A percentile compares a stretch with the other conserved stretches of the same genome.
phyloP scores from a whole-genome alignment of 2,888 invertebrate species.

The Geotrupes spiniger region DNA sequence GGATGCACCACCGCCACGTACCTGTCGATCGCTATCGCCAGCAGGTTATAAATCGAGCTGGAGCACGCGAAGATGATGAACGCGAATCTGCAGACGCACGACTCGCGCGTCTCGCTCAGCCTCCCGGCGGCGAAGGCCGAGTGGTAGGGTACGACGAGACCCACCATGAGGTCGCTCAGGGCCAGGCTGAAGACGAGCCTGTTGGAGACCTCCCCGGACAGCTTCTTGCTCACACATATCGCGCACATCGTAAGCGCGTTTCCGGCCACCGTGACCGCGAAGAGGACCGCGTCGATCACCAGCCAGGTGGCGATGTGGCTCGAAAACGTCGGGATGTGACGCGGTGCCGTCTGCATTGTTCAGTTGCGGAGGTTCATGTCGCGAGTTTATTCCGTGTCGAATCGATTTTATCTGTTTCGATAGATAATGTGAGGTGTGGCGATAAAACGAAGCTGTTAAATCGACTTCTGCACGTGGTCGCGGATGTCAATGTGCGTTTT shows the following conservation, averaged over 20 bases:
- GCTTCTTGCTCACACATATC: constrained; percentile 65
- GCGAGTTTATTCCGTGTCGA: too few species aligned
- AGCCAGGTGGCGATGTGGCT: constrained; percentile 53
- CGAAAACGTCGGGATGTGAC: too few species aligned
- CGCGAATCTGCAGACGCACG: constrained; percentile 71
- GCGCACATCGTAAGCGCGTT: constrained; percentile 75
- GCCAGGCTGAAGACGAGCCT: constrained; percentile 77
- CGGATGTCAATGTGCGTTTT: too few species aligned
- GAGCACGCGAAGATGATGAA: constrained; percentile 73
- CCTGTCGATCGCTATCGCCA: constrained; percentile 75
- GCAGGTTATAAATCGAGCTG: constrained; percentile 75
- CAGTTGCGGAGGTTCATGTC: too few species aligned
- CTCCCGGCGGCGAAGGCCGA: constrained; percentile 61
- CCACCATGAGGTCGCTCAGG: constrained; percentile 75
- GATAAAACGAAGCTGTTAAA: too few species aligned
- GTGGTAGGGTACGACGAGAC: constrained; percentile 74
- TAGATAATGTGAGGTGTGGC: too few species aligned
- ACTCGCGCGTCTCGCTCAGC: constrained; percentile 59
- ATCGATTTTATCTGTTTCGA: too few species aligned
- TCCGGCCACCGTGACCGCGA: constrained; percentile 66
- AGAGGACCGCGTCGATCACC: constrained; percentile 63
- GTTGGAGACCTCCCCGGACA: constrained; percentile 71
- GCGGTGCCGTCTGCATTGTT: too few species aligned
- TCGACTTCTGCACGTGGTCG: too few species aligned
- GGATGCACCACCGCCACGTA: constrained; percentile 80